Percentiles rank a stretch among this genome's conserved stretches.
These are phyloP conservation scores for Neoitamus cyanurus DNA, from an alignment of 2,888 invertebrate species.

Conservation along the genomic window DNA sequence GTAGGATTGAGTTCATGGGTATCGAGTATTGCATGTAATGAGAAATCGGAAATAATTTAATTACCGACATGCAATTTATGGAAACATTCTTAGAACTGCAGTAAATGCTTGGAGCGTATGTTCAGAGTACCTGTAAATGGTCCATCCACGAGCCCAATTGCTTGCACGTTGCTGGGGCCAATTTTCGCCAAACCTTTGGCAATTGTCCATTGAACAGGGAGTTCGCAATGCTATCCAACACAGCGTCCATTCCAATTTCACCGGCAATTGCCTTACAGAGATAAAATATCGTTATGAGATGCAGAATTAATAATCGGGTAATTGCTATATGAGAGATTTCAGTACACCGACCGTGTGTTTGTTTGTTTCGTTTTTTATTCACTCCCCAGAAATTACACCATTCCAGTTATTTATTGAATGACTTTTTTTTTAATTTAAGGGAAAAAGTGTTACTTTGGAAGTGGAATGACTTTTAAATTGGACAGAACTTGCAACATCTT, in stretches of 20 bases:
- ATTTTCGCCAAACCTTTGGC: conserved; percentile 81
- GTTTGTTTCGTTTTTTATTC: neutral
- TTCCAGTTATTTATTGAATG: neutral
- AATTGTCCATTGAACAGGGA: conserved; percentile 87
- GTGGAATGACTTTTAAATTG: too few relatives aligned
- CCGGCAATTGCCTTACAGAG: conserved; percentile 80
- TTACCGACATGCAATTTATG: conserved; percentile 17
- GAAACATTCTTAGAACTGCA: conserved; percentile 11
- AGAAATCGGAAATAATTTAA: conserved; percentile 20
- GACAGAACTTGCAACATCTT: too few relatives aligned
- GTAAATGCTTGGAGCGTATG: neutral
- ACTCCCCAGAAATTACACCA: too few relatives aligned
- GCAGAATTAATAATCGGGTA: conserved; percentile 1
- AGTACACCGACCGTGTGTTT: neutral
- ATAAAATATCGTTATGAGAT: conserved; percentile 26
- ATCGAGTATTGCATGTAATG: neutral
- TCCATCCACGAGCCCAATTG: conserved; percentile 89
- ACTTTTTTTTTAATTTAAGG: too few relatives aligned
- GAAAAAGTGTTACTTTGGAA: too few relatives aligned
- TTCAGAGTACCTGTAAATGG: conserved; percentile 72
- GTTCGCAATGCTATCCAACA: conserved; percentile 84
- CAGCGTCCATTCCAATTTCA: conserved; percentile 90
- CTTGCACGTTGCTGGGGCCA: conserved; percentile 89
- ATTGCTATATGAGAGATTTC: conserved; percentile 11
- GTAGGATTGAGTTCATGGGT: too few relatives aligned